phyloP scores from a whole-genome alignment of 2,888 invertebrate genomes.

The Napeogenes inachia region DNA sequence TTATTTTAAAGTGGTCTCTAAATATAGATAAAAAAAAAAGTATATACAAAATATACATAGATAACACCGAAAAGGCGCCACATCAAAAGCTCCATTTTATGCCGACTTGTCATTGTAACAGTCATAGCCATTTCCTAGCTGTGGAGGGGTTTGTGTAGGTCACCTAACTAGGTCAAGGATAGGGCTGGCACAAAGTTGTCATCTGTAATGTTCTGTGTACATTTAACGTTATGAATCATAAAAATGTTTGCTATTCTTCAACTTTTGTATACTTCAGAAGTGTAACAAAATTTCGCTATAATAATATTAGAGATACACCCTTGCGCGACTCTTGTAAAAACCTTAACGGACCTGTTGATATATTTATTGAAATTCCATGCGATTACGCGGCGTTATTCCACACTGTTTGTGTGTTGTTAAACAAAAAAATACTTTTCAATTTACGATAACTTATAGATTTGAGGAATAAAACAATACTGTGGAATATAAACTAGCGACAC shows the following conservation, averaged over 20 bases:
- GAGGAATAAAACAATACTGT: background rate
- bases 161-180: slow-evolving; percentile 61
- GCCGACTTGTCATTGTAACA: slow-evolving; percentile 20
- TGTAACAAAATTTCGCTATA: too few species aligned
- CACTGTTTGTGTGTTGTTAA: slow-evolving; percentile 11
- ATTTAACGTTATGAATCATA: too few species aligned
- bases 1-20: too few species aligned
- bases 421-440: slow-evolving; percentile 3
- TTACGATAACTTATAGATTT: background rate
- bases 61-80: slow-evolving; percentile 19
- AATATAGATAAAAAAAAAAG: background rate
- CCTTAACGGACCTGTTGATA: slow-evolving; percentile 65
- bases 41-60: slow-evolving; percentile 13
- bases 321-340: slow-evolving; percentile 29
- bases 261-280: too few species aligned
- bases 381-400: slow-evolving; percentile 18
- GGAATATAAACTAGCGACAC: background rate
- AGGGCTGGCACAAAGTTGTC: slow-evolving; percentile 25
- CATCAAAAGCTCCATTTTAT: slow-evolving; percentile 18
- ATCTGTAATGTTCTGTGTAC: too few species aligned
- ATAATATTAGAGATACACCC: too few species aligned
- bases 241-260: too few species aligned
- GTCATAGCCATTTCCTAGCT: slow-evolving; percentile 20
- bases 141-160: slow-evolving; percentile 39
- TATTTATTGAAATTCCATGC: slow-evolving; percentile 48